Evolutionary conservation across 2,797 vertebrate genomes (phyloP), one percentile per base, ranked within the genome.

Genomic region (Varecia variegata): DNA sequence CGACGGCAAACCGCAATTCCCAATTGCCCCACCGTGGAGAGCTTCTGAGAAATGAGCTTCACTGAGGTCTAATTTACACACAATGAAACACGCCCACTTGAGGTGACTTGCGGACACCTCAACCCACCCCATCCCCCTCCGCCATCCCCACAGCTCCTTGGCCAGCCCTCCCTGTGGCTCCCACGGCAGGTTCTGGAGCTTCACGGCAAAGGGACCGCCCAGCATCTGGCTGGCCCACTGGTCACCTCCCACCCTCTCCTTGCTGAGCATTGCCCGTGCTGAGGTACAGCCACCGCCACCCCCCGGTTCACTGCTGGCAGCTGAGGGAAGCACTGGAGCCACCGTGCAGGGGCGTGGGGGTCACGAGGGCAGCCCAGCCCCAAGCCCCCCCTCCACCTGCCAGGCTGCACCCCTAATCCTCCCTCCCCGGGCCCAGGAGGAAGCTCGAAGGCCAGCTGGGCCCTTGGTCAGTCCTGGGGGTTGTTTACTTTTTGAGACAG

Each of bases 131-230:
- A 58, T 30, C 27, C 58, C 13, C 58, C 35, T 15, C 38, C 43
- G 10, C 8, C 13, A 9, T 10, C 15, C n/a, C 27, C 52, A 7
- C 1, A 0, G 14, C 1, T 3, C 32, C 56, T n/a, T 0, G 5
- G 58, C 13, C 35, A 5, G 2, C 30, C 8, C 45, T 0, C 2
- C 0, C 35, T 21, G 13, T 0, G 11, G 20, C 20, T 7, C 21
- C 45, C 15, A 5, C 0, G 7, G 20, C 20, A 2, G 10, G 62
- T 3, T 40, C 21, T 17, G 27, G 4, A 40, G 32, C 65, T 12
- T 25, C 62, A 17, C 5, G 30, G 25, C 45, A 25, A 4, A 0
- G 0, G 0, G 35, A 6, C 7, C 0, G 1, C 17, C 6, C 12
- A 27, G n/a, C 14, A 14, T 30, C 58, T 10, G 27, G 35, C 45